These are phyloP conservation scores for Rhagoletis pomonella DNA, from an alignment of 1,140 invertebrate genomes.

Conservation along the genomic window DNA sequence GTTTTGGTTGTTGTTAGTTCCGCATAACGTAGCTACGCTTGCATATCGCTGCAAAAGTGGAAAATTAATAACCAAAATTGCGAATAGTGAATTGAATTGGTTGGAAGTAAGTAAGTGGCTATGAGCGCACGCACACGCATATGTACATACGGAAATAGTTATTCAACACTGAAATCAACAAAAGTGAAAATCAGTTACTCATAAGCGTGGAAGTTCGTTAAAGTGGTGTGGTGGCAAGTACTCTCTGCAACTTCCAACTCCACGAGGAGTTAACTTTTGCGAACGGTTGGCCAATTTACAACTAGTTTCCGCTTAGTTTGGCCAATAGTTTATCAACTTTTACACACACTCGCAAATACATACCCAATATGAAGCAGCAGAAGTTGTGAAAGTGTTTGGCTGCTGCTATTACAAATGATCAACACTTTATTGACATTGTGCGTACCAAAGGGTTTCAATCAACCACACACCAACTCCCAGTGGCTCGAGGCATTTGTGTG, in stretches of 20 bases:
- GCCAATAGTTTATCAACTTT: conserved; percentile 41
- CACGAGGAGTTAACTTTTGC: not conserved
- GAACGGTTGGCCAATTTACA: conserved; percentile 6
- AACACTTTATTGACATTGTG: not conserved
- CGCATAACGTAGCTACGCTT: too few relatives aligned
- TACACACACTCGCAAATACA: not conserved
- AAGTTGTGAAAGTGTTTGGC: not conserved
- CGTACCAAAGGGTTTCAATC: conserved; percentile 14
- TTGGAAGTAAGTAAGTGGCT: not conserved
- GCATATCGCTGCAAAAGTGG: not conserved
- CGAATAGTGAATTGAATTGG: not conserved
- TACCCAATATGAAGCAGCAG: not conserved
- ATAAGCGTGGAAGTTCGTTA: conserved; percentile 25
- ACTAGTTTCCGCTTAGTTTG: conserved; percentile 29
- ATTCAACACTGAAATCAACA: too few relatives aligned
- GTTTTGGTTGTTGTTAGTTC: too few relatives aligned
- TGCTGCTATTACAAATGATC: not conserved
- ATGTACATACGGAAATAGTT: too few relatives aligned
- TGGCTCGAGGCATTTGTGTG: not conserved
- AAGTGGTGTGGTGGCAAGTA: not conserved
- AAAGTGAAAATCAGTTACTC: not conserved
- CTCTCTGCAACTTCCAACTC: not conserved
- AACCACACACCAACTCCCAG: not conserved
- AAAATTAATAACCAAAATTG: not conserved
- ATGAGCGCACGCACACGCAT: too few relatives aligned